Evolutionary conservation across 2,797 vertebrate species (phyloP).

Genomic region (Telmatherina bonti): DNA sequence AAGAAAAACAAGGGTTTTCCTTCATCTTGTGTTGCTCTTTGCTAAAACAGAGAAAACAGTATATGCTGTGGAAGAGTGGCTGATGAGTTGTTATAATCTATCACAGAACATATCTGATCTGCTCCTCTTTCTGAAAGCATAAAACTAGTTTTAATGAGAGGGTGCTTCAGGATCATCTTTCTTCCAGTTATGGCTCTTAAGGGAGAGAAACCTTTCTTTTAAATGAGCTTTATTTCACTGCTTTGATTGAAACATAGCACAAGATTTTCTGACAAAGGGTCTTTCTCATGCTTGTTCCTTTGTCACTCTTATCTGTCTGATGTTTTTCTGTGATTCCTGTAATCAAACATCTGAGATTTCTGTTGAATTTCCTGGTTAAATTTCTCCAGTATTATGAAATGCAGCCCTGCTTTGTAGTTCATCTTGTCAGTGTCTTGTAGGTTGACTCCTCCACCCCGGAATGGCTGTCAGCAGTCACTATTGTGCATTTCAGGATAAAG

Average conservation of each 20-base stretch:
- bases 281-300: constrained; percentile 5
- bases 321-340: neutral
- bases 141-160: constrained; percentile 25
- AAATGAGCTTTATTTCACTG: constrained; percentile 21
- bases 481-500: constrained; percentile 36
- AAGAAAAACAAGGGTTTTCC: constrained; percentile 31
- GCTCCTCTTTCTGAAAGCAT: constrained; percentile 45
- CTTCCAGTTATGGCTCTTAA: constrained; percentile 29
- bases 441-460: constrained; percentile 9
- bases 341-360: constrained; percentile 14
- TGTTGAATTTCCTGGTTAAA: constrained; percentile 2
- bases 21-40: constrained; percentile 55
- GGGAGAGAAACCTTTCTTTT: constrained; percentile 10
- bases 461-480: constrained; percentile 10
- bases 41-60: constrained; percentile 11
- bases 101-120: constrained; percentile 30
- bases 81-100: constrained; percentile 42
- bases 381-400: constrained; percentile 17
- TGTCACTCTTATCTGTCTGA: neutral
- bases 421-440: constrained; percentile 4
- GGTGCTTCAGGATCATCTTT: constrained; percentile 29
- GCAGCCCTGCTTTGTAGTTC: constrained; percentile 22
- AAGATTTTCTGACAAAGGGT: constrained; percentile 24
- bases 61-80: constrained; percentile 21
- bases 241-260: constrained; percentile 29